phyloP scores from a whole-genome alignment of 1,140 invertebrate species.

The Lanistes nyassanus region DNA sequence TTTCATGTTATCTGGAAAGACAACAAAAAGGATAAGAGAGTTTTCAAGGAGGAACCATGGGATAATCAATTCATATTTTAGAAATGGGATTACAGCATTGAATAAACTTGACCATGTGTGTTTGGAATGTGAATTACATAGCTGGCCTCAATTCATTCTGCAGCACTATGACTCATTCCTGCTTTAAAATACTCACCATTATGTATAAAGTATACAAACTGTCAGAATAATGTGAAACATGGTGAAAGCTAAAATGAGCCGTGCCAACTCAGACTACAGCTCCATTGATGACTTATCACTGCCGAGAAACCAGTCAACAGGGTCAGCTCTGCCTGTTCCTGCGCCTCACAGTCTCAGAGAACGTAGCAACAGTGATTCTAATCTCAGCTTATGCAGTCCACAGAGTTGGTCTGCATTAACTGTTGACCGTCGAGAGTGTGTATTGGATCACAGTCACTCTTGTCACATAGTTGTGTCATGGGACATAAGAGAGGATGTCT shows the following conservation, averaged over 20 bases:
- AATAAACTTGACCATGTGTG: no score
- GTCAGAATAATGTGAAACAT: slow-evolving; percentile 16
- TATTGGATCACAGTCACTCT: slow-evolving; percentile 35
- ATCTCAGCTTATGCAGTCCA: slow-evolving; percentile 41
- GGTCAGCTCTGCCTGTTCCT: slow-evolving; percentile 29
- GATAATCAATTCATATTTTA: no score
- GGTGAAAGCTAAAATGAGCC: slow-evolving; percentile 40
- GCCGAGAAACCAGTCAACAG: slow-evolving; percentile 34
- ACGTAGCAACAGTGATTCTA: slow-evolving; percentile 56
- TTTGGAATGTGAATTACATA: no score
- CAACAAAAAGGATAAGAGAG: no score
- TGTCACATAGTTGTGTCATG: slow-evolving; percentile 56
- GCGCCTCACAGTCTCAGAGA: slow-evolving; percentile 38
- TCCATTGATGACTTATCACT: slow-evolving; percentile 55
- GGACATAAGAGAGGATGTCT: slow-evolving; percentile 65
- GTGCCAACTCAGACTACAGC: slow-evolving; percentile 35
- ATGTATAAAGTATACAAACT: no score
- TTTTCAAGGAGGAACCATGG: no score
- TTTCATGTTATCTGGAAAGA: no score
- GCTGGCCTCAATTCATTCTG: no score
- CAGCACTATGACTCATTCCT: no score
- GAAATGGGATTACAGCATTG: no score
- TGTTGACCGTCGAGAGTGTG: slow-evolving; percentile 40
- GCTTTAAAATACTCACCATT: no score
- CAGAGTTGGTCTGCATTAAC: slow-evolving; percentile 47